These are phyloP conservation scores for Alethe diademata DNA, from an alignment of 2,113 vertebrate genomes.

Conservation along the genomic window DNA sequence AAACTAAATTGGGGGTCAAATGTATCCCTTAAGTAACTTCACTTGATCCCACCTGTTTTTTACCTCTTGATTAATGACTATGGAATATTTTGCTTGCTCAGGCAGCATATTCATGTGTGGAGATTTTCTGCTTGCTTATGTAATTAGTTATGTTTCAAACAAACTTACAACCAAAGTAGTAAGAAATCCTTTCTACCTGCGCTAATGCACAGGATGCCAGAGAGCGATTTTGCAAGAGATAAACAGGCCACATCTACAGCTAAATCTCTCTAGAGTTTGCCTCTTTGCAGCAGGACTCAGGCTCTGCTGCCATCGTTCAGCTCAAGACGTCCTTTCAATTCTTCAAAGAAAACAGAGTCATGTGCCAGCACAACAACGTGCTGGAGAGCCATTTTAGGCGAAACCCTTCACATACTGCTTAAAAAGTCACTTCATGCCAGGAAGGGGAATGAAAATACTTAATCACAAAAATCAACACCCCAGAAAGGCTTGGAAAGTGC, in stretches of 20 bases:
- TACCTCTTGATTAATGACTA: constrained; percentile 48
- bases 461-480: not conserved
- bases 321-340: not conserved
- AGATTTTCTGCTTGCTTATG: constrained; percentile 1
- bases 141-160: constrained; percentile 65
- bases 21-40: not conserved
- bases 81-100: constrained; percentile 15
- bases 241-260: constrained; percentile 7
- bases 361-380: not conserved
- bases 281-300: constrained; percentile 13
- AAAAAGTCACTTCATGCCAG: not conserved
- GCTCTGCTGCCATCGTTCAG: constrained; percentile 22
- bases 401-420: not conserved
- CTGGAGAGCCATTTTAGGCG: not conserved
- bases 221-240: constrained; percentile 47
- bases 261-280: constrained; percentile 5
- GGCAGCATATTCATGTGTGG: not conserved
- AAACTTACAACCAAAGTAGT: constrained; percentile 66
- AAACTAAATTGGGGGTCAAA: not conserved
- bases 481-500: not conserved
- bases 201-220: not conserved
- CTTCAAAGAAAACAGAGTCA: not conserved
- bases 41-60: not conserved
- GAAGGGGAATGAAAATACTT: constrained; percentile 7
- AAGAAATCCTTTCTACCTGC: constrained; percentile 61